Conservation (phyloP, 2,888 invertebrate genomes). For the Hofmannophila pseudospretella region DNA sequence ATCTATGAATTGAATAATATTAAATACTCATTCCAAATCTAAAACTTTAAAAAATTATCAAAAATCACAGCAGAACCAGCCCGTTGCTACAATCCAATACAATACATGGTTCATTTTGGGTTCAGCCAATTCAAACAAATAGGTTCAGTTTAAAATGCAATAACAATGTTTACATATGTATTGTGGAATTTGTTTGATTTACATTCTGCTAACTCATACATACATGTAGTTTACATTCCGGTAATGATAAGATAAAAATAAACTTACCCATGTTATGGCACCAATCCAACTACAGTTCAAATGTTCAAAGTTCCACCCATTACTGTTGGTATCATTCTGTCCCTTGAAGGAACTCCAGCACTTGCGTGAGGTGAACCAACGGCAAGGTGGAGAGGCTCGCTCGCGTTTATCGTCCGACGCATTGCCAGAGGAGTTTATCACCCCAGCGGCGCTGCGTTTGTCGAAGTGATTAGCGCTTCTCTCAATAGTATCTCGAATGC, state of each 20-base stretch:
- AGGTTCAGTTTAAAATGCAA: too few relatives aligned
- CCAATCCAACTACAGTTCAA: slow-evolving; percentile 65
- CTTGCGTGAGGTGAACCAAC: slow-evolving; percentile 44
- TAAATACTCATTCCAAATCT: too few relatives aligned
- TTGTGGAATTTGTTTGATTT: not conserved
- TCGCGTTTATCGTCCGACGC: slow-evolving; percentile 38
- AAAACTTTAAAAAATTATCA: too few relatives aligned
- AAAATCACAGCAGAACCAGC: too few relatives aligned
- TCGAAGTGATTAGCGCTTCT: slow-evolving; percentile 69
- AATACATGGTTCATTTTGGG: too few relatives aligned
- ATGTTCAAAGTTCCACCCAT: slow-evolving; percentile 61
- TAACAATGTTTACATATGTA: not conserved
- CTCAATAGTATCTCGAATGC: slow-evolving; percentile 69
- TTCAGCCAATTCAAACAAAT: too few relatives aligned
- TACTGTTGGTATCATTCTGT: slow-evolving; percentile 50
- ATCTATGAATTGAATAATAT: too few relatives aligned
- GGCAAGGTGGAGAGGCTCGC: slow-evolving; percentile 29
- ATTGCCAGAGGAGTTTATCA: slow-evolving; percentile 39
- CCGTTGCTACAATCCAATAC: too few relatives aligned
- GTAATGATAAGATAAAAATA: slow-evolving; percentile 1
- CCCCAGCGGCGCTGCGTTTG: slow-evolving; percentile 57
- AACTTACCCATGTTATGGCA: slow-evolving; percentile 74
- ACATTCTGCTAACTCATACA: not conserved
- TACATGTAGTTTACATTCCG: too few relatives aligned
- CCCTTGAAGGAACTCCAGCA: slow-evolving; percentile 38